Conservation (phyloP, 1,140 invertebrate species). For the Phocides pigmalion region DNA sequence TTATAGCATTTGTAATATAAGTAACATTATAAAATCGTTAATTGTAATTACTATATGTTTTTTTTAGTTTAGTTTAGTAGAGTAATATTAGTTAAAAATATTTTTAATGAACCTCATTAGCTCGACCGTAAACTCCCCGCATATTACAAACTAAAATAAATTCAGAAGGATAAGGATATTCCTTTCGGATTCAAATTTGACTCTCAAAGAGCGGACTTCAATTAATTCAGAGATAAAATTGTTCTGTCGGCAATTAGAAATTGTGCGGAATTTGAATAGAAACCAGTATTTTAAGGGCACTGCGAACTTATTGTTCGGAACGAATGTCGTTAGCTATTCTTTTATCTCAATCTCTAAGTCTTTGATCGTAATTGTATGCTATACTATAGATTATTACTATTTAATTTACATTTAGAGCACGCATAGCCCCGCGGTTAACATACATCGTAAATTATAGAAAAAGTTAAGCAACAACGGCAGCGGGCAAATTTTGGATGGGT, state of each 20-base stretch:
- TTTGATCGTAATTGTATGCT: background rate
- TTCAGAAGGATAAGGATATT: constrained; percentile 5
- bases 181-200: constrained; percentile 24
- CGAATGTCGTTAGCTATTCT: background rate
- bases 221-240: constrained; percentile 30
- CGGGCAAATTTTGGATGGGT: too few relatives aligned
- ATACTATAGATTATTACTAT: too few relatives aligned
- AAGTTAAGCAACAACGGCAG: too few relatives aligned
- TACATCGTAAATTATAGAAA: too few relatives aligned
- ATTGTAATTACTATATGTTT: too few relatives aligned
- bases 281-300: constrained; percentile 21
- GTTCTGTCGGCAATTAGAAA: constrained; percentile 21
- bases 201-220: constrained; percentile 26
- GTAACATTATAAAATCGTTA: too few relatives aligned
- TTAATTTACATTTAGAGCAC: too few relatives aligned
- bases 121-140: background rate
- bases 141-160: constrained; percentile 10
- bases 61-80: too few relatives aligned
- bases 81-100: too few relatives aligned
- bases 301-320: background rate
- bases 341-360: background rate
- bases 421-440: too few relatives aligned
- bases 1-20: too few relatives aligned
- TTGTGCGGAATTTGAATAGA: constrained; percentile 13
- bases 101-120: background rate